Percentiles rank a stretch among this genome's conserved stretches.
Evolutionary conservation across 2,797 vertebrate genomes (phyloP).

Genomic region (Orientallactaga sibirica): DNA sequence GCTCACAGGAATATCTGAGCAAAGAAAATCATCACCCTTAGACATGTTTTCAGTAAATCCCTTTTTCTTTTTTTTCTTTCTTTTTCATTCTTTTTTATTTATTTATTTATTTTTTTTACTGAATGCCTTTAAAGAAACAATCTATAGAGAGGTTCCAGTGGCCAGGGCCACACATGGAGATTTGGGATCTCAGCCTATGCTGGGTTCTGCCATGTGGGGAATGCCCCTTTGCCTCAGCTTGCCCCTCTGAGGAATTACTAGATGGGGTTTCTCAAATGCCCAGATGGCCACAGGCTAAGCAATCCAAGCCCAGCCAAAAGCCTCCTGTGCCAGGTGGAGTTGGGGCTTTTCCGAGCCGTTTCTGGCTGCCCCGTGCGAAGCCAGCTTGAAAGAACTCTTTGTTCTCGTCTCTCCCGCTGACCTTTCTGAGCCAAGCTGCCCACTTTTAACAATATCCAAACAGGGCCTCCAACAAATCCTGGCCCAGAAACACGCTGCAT

Average conservation of each 20-base stretch:
- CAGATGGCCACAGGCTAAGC: background rate
- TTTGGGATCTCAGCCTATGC: background rate
- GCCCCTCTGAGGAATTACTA: background rate
- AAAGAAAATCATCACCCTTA: slow-evolving; percentile 49
- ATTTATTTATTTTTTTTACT: slow-evolving; percentile 15
- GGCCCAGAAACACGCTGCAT: slow-evolving; percentile 59
- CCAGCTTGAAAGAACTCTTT: slow-evolving; percentile 75
- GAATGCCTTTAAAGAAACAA: slow-evolving; percentile 26
- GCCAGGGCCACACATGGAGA: background rate
- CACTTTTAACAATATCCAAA: slow-evolving; percentile 75
- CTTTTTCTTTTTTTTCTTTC: background rate
- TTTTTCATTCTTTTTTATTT: no score
- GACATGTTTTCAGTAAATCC: slow-evolving; percentile 37
- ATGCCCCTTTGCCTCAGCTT: background rate
- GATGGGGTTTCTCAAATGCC: background rate
- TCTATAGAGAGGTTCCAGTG: background rate
- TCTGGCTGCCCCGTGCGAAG: background rate
- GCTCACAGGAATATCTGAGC: slow-evolving; percentile 40
- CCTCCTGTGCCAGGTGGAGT: background rate
- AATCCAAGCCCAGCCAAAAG: background rate
- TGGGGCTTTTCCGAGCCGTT: slow-evolving; percentile 47
- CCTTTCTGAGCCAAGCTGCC: slow-evolving; percentile 75
- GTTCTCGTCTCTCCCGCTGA: slow-evolving; percentile 66
- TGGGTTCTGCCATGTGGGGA: background rate
- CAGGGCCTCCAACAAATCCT: slow-evolving; percentile 77